A percentile compares a stretch with the other conserved stretches of the same genome.
These are phyloP conservation scores for Telenomus remus DNA, from an alignment of 1,140 invertebrate genomes.

Conservation along the genomic window DNA sequence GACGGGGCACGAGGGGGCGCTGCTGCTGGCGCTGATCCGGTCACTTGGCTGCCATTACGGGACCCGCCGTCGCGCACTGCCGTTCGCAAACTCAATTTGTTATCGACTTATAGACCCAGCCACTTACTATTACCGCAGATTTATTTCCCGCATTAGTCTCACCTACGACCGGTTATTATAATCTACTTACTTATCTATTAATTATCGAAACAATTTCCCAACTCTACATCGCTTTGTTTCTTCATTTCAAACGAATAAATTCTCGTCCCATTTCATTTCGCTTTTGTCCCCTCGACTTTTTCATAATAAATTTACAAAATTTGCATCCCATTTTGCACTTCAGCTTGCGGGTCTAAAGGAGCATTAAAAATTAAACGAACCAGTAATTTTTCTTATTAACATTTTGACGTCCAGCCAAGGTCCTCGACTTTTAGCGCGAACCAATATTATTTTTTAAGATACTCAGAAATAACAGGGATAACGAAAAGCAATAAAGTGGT, in stretches of 20 bases:
- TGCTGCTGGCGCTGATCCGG: slow-evolving; percentile 62
- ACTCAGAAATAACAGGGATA: slow-evolving; percentile 39
- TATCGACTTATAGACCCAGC: slow-evolving; percentile 76
- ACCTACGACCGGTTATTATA: slow-evolving; percentile 55
- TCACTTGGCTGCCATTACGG: slow-evolving; percentile 73
- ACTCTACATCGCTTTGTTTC: background rate
- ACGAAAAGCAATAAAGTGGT: slow-evolving; percentile 43
- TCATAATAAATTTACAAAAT: no score
- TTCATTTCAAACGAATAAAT: no score
- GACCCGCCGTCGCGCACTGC: slow-evolving; percentile 61
- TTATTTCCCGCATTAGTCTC: slow-evolving; percentile 75
- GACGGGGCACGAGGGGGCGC: slow-evolving; percentile 41
- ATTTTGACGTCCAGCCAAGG: no score
- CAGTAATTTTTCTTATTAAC: no score
- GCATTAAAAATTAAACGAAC: no score
- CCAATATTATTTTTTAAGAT: slow-evolving; percentile 45
- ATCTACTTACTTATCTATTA: slow-evolving; percentile 71
- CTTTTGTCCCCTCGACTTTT: no score
- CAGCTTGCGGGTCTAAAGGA: no score
- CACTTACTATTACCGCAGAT: slow-evolving; percentile 76
- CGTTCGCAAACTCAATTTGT: slow-evolving; percentile 75
- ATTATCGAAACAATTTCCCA: slow-evolving; percentile 62
- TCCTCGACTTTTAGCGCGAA: no score
- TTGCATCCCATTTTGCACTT: no score
- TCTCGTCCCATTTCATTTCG: no score